phyloP scores from a whole-genome alignment of 2,113 vertebrate species.

The Papio anubis region DNA sequence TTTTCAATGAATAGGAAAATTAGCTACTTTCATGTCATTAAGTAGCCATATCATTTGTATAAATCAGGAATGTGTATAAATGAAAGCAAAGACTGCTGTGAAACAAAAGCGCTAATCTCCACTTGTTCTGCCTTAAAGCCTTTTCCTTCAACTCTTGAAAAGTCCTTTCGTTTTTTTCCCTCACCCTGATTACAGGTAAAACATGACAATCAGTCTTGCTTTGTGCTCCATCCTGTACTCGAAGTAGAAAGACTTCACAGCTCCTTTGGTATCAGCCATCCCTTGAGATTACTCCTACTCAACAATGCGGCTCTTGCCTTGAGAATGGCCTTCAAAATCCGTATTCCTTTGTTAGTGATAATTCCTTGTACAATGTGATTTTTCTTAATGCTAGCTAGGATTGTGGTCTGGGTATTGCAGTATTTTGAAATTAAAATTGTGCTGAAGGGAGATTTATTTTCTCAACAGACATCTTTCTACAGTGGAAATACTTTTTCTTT shows the following conservation, averaged over 20 bases:
- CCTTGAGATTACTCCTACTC: not conserved
- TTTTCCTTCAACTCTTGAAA: conserved; percentile 36
- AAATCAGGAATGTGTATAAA: not conserved
- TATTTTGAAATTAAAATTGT: conserved; percentile 48
- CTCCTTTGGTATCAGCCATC: not conserved
- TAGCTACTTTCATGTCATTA: not conserved
- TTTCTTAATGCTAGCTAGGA: conserved; percentile 8
- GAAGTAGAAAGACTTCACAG: not conserved
- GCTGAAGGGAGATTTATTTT: conserved; percentile 26
- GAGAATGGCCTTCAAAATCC: not conserved
- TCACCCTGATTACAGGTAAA: conserved; percentile 3
- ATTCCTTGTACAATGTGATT: not conserved
- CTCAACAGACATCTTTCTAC: not conserved
- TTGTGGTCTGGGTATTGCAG: not conserved
- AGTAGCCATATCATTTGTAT: not conserved
- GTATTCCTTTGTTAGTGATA: not conserved
- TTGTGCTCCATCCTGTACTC: not conserved
- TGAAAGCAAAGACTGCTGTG: not conserved
- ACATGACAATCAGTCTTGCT: not conserved
- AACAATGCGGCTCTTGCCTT: not conserved
- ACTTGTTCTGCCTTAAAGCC: not conserved
- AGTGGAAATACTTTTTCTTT: conserved; percentile 14
- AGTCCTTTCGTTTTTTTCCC: not conserved
- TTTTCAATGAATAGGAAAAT: not conserved
- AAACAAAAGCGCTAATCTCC: conserved; percentile 14